Percentiles rank a stretch among this genome's conserved stretches.
Conservation (phyloP, 1,140 invertebrate species). For the Dendroctonus valens region DNA sequence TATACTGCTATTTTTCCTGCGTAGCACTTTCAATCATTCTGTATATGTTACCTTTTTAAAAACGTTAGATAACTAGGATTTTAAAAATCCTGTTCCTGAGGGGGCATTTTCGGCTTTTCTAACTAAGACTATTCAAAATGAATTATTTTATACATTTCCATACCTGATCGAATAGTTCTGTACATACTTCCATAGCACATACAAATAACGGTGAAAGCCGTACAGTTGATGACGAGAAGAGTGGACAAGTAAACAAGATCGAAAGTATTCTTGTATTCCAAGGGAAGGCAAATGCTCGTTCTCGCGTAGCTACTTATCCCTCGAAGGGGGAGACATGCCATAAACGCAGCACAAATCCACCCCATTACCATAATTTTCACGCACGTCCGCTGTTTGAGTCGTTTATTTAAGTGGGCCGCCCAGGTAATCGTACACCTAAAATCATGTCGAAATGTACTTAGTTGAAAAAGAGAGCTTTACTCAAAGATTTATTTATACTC, state of each 20-base stretch:
- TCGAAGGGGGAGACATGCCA: slow-evolving; percentile 74
- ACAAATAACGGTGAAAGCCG: slow-evolving; percentile 76
- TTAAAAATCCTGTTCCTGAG: too few relatives aligned
- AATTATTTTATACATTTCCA: not conserved
- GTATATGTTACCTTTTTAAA: too few relatives aligned
- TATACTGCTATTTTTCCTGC: too few relatives aligned
- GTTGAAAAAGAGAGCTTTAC: not conserved
- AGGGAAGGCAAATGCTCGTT: slow-evolving; percentile 69
- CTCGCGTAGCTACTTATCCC: slow-evolving; percentile 76
- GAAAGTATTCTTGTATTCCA: slow-evolving; percentile 61
- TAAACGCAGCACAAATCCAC: slow-evolving; percentile 71
- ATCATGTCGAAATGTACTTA: not conserved
- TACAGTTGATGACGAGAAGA: slow-evolving; percentile 67
- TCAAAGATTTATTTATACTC: not conserved
- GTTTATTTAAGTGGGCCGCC: slow-evolving; percentile 75
- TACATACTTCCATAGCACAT: slow-evolving; percentile 83
- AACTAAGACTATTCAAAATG: too few relatives aligned
- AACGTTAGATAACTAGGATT: too few relatives aligned
- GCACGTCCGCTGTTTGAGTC: slow-evolving; percentile 66
- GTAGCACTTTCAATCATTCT: too few relatives aligned
- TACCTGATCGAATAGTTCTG: slow-evolving; percentile 57
- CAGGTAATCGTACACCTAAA: slow-evolving; percentile 67
- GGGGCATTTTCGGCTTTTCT: too few relatives aligned
- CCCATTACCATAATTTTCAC: slow-evolving; percentile 70
- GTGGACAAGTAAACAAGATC: slow-evolving; percentile 70